A percentile compares a stretch with the other conserved stretches of the same genome.
Conservation (phyloP, 2,888 invertebrate genomes). For the Drosophila borealis region DNA sequence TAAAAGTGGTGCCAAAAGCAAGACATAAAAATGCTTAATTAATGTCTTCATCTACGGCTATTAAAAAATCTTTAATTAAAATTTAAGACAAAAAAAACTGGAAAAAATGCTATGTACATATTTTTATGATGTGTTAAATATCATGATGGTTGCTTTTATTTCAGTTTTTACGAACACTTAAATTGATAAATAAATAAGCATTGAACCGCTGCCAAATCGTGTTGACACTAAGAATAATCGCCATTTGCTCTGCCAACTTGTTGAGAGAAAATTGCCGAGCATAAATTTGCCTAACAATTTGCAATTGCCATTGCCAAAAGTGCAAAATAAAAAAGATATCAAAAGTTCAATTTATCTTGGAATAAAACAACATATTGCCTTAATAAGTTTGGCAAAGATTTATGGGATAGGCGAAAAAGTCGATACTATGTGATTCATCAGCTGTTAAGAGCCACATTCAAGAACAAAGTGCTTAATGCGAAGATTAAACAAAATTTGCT, state of each 20-base stretch:
- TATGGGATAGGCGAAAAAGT: conserved; percentile 15
- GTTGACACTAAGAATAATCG: conserved; percentile 40
- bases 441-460: not conserved
- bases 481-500: not conserved
- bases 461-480: not conserved
- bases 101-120: not conserved
- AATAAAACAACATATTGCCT: conserved; percentile 5
- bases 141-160: conserved; percentile 7
- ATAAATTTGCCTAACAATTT: conserved; percentile 40
- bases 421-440: conserved; percentile 9
- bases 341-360: not conserved
- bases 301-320: conserved; percentile 23
- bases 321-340: conserved; percentile 7
- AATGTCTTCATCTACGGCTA: conserved; percentile 20
- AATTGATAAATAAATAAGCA: conserved; percentile 30
- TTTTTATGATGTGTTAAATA: conserved; percentile 20
- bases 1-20: conserved; percentile 26
- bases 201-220: conserved; percentile 35
- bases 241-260: conserved; percentile 35
- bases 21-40: conserved; percentile 29
- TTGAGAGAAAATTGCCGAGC: not conserved
- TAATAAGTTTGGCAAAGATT: conserved; percentile 10
- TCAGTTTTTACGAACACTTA: conserved; percentile 26
- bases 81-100: not conserved
- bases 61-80: conserved; percentile 9